Evolutionary conservation across 2,113 vertebrate genomes (phyloP).

Genomic region (Neodon shergylaensis): DNA sequence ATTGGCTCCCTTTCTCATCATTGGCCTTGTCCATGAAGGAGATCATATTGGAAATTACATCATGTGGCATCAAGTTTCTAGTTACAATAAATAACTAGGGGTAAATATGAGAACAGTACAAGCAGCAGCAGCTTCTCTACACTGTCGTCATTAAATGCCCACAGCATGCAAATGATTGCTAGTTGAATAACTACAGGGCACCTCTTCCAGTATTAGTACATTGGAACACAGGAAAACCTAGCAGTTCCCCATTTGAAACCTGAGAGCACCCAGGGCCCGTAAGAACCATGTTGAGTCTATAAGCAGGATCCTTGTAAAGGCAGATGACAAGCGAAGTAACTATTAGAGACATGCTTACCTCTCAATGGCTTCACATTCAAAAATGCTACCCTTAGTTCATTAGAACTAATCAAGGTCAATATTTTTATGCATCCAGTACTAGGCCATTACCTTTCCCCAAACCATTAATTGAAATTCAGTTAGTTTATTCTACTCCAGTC

Average conservation of each 20-base stretch:
- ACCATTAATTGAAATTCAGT: background rate
- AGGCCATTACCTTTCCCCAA: rapidly evolving
- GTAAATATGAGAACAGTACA: background rate
- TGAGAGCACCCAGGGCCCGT: background rate
- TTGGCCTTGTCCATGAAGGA: too few species aligned
- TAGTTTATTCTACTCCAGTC: too few species aligned
- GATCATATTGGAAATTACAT: background rate
- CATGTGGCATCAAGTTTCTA: background rate
- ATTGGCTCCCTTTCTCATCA: background rate
- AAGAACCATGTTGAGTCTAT: background rate
- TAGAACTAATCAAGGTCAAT: background rate
- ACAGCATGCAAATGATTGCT: background rate
- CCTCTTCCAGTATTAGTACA: background rate
- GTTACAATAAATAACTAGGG: background rate
- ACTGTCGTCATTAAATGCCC: background rate
- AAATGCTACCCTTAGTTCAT: background rate
- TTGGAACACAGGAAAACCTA: background rate
- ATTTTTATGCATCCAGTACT: background rate
- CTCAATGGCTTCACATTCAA: background rate
- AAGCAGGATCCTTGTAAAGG: background rate
- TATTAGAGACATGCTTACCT: background rate
- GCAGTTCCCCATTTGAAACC: background rate
- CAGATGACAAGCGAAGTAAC: background rate
- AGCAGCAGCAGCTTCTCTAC: background rate
- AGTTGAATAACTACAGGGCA: rapidly evolving